These are phyloP conservation scores for Xenops minutus DNA, from an alignment of 2,797 vertebrate species.

Conservation along the genomic window DNA sequence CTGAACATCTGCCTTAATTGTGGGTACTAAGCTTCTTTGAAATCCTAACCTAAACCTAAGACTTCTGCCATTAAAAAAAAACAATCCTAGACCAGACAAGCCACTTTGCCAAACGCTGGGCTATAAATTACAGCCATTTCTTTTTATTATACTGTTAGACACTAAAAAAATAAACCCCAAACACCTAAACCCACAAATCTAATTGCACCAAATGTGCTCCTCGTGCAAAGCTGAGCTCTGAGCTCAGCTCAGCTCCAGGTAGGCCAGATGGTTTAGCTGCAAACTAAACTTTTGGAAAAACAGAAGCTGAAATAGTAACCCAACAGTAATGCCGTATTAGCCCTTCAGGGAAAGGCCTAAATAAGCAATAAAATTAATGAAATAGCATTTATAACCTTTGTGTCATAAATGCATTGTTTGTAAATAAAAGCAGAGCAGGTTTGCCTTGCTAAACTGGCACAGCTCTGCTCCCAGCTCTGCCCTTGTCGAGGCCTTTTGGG, in stretches of 20 bases:
- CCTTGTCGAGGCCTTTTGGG: background rate
- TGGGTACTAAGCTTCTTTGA: slow-evolving; percentile 17
- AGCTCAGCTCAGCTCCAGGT: background rate
- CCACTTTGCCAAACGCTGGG: slow-evolving; percentile 4
- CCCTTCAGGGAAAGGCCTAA: slow-evolving; percentile 32
- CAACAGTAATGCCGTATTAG: background rate
- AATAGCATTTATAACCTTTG: slow-evolving; percentile 12
- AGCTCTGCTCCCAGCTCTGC: background rate
- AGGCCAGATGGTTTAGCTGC: background rate
- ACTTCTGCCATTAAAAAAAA: slow-evolving; percentile 23
- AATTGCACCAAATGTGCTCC: slow-evolving; percentile 33
- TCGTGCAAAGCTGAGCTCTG: background rate
- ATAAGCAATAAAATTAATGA: slow-evolving; percentile 40
- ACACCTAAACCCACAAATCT: slow-evolving; percentile 60
- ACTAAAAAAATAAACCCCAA: slow-evolving; percentile 26
- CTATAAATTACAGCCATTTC: slow-evolving; percentile 49
- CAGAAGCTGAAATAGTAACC: slow-evolving; percentile 20
- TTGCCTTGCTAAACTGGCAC: background rate
- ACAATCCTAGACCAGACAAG: background rate
- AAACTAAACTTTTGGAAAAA: background rate
- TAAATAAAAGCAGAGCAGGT: slow-evolving; percentile 8
- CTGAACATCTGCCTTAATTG: background rate
- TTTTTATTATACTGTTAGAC: slow-evolving; percentile 41
- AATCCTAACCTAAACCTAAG: slow-evolving; percentile 39
- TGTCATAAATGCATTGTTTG: background rate